Base-by-base conservation (phyloP, 2,888 invertebrate species). In the Pyrrhia umbra region DNA sequence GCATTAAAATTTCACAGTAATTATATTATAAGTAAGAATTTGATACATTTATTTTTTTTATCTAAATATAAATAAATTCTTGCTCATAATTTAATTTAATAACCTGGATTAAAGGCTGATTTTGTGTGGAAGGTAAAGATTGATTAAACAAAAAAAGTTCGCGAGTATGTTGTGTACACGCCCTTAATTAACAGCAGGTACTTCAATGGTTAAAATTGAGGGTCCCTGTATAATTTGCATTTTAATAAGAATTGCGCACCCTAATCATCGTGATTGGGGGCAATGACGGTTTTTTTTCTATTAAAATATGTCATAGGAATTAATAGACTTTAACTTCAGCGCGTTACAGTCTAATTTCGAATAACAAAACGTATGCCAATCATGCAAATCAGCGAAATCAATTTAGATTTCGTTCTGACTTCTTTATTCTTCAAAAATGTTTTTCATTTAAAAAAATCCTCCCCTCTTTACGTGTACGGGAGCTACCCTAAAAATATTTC, bases 221-320 rank as follows among this genome's bases (percentile, higher is more conserved):
- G 49, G 54, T 39, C 13, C 15, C 10, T 16, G 40, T 73, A 57
- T 74, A 55, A 86, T 88, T 86, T 82, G 74, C 85, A 87, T 86
- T 79, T 74, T 84, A 84, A 88, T 88, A 83, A 83, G 77, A 83
- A 80, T 79, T 75, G 74, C 68, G 66, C 49, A 65, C 34, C 51
- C 76, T 73, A 75, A 83, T 84, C 72, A 77, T 45, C 59, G 37
- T 68, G 78, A 81, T 80, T 71, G 68, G 69, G 21, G n/a, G 49
- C 60, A 62, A 68, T 73, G 75, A 58, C 75, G 75, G 81, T 77
- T 77, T 78, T 74, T 58, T 57, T 60, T 52, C 49, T 40, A 54
- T 56, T 16, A 15, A n/a, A 13, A 16, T 18, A 4, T 25, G 42
- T 13, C 27, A 37, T 68, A 10, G n/a, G 51, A 37, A 47, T 42